phyloP scores from a whole-genome alignment of 2,888 invertebrate species.

The Lepidonotus clava region DNA sequence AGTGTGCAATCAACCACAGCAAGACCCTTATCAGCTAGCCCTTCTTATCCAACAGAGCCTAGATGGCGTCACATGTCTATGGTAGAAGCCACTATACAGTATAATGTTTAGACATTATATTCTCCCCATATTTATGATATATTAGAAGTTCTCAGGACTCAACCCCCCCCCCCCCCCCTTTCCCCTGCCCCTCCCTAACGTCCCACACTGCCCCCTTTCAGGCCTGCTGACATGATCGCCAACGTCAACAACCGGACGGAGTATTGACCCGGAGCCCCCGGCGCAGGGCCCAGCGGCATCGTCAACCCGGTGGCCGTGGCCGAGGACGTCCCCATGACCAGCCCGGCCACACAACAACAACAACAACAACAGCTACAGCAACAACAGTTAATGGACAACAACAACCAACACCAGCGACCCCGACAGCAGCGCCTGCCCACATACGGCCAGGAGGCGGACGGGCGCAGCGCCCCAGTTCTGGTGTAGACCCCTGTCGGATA shows the following conservation, averaged over 20 bases:
- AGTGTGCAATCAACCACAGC: too few relatives aligned
- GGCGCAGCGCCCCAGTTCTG: background rate
- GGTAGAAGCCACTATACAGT: too few relatives aligned
- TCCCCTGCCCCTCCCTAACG: too few relatives aligned
- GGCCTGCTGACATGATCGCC: constrained; percentile 56
- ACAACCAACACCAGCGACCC: background rate
- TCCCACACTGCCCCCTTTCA: constrained; percentile 45
- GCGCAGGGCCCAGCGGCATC: constrained; percentile 23
- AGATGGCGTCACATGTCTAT: too few relatives aligned
- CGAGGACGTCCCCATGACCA: constrained; percentile 41
- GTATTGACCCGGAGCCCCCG: constrained; percentile 50
- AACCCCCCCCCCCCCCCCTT: too few relatives aligned
- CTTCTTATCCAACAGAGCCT: too few relatives aligned
- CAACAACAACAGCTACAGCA: constrained; percentile 18
- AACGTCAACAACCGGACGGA: constrained; percentile 56
- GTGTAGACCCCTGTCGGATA: background rate
- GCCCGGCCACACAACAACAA: background rate
- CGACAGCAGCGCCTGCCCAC: constrained; percentile 30
- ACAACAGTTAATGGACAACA: background rate
- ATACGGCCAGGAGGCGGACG: constrained; percentile 32
- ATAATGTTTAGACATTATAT: too few relatives aligned
- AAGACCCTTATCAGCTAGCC: too few relatives aligned
- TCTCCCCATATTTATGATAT: too few relatives aligned
- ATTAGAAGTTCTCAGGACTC: too few relatives aligned
- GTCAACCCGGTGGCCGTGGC: constrained; percentile 24